A percentile compares a stretch with the other conserved stretches of the same genome.
These are phyloP conservation scores for Lepilemur septentrionalis DNA, from an alignment of 2,797 vertebrate genomes.

Conservation along the genomic window DNA sequence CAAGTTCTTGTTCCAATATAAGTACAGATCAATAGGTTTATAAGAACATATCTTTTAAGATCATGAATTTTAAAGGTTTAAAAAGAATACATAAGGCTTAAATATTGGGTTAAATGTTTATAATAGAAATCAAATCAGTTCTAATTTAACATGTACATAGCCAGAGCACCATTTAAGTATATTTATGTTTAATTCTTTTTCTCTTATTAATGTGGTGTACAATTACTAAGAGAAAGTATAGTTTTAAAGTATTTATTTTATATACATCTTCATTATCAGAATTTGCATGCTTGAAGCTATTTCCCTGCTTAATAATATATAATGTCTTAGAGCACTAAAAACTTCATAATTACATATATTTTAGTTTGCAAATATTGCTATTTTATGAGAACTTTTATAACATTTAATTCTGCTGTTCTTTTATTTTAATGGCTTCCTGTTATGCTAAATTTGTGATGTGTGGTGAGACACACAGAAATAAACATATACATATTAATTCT, in stretches of 20 bases:
- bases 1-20: not conserved
- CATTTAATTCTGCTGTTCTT: not conserved
- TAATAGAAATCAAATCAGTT: not conserved
- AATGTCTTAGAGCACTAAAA: not conserved
- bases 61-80: not conserved
- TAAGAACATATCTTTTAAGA: not conserved
- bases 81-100: not conserved
- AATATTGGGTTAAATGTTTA: not conserved
- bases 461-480: conserved; percentile 29
- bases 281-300: not conserved
- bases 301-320: not conserved
- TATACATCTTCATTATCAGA: not conserved
- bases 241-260: not conserved
- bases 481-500: not conserved
- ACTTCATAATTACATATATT: not conserved
- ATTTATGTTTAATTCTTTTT: conserved; percentile 12
- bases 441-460: conserved; percentile 19
- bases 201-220: not conserved
- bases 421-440: conserved; percentile 12
- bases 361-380: not conserved
- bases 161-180: not conserved
- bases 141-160: not conserved
- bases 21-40: not conserved
- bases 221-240: not conserved
- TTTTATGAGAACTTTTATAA: conserved; percentile 46